A percentile compares a stretch with the other conserved stretches of the same genome.
Evolutionary conservation across 2,113 vertebrate genomes (phyloP).

Genomic region (Xerus inauris): DNA sequence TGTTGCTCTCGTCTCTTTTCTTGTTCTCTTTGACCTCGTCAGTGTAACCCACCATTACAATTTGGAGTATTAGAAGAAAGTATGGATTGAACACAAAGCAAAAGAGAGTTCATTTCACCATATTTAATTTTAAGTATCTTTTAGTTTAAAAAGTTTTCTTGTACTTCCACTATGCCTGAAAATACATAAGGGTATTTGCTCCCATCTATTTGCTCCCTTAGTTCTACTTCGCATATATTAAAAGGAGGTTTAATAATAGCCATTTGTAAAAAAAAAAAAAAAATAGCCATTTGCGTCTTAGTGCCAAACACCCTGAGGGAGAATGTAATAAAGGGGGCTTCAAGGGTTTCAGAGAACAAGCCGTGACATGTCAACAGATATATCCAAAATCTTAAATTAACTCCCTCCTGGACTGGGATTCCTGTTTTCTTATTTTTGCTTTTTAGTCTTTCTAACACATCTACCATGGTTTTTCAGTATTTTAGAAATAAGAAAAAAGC

Average conservation of each 20-base stretch:
- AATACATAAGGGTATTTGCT: not conserved
- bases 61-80: not conserved
- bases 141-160: slow-evolving; percentile 33
- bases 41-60: not conserved
- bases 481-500: not conserved
- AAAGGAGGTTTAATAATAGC: not conserved
- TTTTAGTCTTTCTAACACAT: not conserved
- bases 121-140: not conserved
- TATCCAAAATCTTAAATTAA: not conserved
- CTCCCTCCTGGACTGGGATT: not conserved
- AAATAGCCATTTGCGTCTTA: not conserved
- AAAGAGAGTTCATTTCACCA: not conserved
- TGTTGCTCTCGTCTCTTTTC: not conserved
- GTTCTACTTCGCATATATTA: not conserved
- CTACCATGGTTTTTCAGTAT: not conserved
- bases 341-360: not conserved
- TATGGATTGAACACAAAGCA: not conserved
- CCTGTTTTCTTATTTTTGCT: not conserved
- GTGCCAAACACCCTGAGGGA: not conserved
- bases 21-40: not conserved
- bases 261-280: too few species aligned
- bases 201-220: not conserved
- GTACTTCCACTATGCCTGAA: not conserved
- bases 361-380: not conserved
- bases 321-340: not conserved